These are phyloP conservation scores for Eubasilissa splendida DNA, from an alignment of 2,888 invertebrate species.

Conservation along the genomic window DNA sequence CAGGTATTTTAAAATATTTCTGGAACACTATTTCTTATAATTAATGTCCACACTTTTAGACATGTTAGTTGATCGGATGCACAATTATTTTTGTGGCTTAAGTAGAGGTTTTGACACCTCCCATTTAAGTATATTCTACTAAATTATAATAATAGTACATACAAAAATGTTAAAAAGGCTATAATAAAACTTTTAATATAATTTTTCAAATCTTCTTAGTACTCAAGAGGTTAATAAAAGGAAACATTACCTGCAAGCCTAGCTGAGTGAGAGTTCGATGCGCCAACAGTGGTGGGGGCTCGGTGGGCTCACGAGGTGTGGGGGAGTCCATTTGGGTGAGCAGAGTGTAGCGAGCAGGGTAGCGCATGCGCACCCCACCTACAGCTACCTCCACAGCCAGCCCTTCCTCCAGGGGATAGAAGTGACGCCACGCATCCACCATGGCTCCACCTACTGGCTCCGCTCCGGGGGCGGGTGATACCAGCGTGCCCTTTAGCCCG, in stretches of 20 bases:
- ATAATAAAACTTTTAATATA: no score
- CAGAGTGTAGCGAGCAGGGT: conserved; percentile 95
- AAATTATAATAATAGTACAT: no score
- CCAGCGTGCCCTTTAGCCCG: conserved; percentile 92
- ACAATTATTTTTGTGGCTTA: no score
- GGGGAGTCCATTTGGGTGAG: conserved; percentile 88
- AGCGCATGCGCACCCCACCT: conserved; percentile 94
- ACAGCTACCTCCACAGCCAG: conserved; percentile 77
- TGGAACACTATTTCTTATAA: no score
- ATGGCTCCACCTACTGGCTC: conserved; percentile 77
- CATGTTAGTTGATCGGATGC: no score
- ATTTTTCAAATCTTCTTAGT: neutral
- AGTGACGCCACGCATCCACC: conserved; percentile 95
- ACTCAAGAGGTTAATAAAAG: neutral
- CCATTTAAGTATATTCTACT: no score
- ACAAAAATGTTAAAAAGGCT: no score
- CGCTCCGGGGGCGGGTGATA: conserved; percentile 71
- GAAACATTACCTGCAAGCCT: conserved; percentile 48
- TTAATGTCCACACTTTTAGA: no score
- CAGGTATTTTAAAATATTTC: no score
- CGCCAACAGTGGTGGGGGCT: conserved; percentile 57
- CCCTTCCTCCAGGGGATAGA: conserved; percentile 85
- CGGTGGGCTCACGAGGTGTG: conserved; percentile 60
- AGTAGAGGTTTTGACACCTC: no score
- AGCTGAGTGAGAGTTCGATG: conserved; percentile 59